Percentiles rank a stretch among this genome's conserved stretches.
These are phyloP conservation scores for Lordiphosa collinella DNA, from an alignment of 1,140 invertebrate species.

Conservation along the genomic window DNA sequence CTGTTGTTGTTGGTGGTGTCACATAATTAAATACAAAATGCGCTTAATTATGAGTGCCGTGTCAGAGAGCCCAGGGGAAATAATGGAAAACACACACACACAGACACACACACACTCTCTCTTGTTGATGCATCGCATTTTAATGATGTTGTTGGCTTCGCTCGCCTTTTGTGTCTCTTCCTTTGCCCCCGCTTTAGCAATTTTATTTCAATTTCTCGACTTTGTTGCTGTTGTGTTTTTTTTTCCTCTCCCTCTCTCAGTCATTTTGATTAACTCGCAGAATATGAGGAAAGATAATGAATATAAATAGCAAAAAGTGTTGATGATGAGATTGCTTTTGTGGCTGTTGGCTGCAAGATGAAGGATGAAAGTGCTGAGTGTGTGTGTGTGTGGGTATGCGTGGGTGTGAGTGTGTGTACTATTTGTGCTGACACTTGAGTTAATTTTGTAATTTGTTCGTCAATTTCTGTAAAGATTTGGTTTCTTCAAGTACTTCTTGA, in stretches of 20 bases:
- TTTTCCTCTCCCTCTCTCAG: constrained; percentile 18
- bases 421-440: no score
- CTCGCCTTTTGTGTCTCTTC: background rate
- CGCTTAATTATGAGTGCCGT: constrained; percentile 50
- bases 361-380: background rate
- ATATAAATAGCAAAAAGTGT: constrained; percentile 54
- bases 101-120: constrained; percentile 6
- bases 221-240: constrained; percentile 27
- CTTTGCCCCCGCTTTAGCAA: constrained; percentile 32
- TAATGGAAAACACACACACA: constrained; percentile 23
- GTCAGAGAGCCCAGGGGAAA: constrained; percentile 32
- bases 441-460: no score
- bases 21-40: constrained; percentile 51
- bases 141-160: constrained; percentile 28
- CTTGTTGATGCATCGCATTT: constrained; percentile 44
- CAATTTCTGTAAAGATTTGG: no score
- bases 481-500: no score
- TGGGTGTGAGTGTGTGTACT: background rate
- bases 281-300: constrained; percentile 43
- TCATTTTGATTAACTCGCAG: constrained; percentile 45
- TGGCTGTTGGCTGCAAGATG: constrained; percentile 10
- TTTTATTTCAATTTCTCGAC: constrained; percentile 55
- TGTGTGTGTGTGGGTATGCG: constrained; percentile 1
- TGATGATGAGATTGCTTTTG: constrained; percentile 52
- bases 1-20: constrained; percentile 15